phyloP scores from a whole-genome alignment of 1,140 invertebrate species.

The Papilio glaucus region DNA sequence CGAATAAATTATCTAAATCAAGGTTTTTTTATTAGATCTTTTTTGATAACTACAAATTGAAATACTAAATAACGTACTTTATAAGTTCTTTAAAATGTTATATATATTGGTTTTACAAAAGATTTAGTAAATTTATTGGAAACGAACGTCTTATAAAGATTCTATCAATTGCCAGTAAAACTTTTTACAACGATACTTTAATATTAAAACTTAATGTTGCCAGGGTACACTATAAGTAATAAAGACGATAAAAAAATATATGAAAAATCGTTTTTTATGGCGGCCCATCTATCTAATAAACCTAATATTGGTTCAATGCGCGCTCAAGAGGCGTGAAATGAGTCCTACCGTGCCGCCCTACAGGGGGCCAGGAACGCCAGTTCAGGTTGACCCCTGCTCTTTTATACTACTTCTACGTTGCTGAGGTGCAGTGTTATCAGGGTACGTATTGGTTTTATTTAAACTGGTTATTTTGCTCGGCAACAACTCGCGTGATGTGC shows the following conservation, averaged over 20 bases:
- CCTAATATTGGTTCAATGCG: constrained; percentile 78
- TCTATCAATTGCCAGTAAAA: constrained; percentile 19
- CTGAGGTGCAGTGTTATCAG: constrained; percentile 28
- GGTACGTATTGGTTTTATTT: constrained; percentile 36
- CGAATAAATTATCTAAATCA: too few relatives aligned
- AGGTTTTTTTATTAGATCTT: too few relatives aligned
- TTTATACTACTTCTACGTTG: constrained; percentile 45
- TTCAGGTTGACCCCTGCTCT: constrained; percentile 52
- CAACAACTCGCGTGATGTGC: constrained; percentile 44
- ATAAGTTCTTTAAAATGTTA: not conserved
- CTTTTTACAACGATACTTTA: constrained; percentile 10
- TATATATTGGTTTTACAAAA: not conserved
- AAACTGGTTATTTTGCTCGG: constrained; percentile 41
- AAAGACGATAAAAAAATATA: constrained; percentile 58
- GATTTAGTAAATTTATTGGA: not conserved
- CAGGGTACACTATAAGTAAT: constrained; percentile 38
- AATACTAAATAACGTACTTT: too few relatives aligned
- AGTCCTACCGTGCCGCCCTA: constrained; percentile 49
- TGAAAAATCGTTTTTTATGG: constrained; percentile 67
- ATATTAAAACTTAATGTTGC: constrained; percentile 15
- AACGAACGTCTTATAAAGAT: not conserved
- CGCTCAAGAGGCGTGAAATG: constrained; percentile 70
- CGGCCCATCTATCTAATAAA: constrained; percentile 76
- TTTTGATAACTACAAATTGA: too few relatives aligned
- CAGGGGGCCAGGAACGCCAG: constrained; percentile 48